phyloP scores from a whole-genome alignment of 1,140 invertebrate species.

The Stegodyphus dumicola region DNA sequence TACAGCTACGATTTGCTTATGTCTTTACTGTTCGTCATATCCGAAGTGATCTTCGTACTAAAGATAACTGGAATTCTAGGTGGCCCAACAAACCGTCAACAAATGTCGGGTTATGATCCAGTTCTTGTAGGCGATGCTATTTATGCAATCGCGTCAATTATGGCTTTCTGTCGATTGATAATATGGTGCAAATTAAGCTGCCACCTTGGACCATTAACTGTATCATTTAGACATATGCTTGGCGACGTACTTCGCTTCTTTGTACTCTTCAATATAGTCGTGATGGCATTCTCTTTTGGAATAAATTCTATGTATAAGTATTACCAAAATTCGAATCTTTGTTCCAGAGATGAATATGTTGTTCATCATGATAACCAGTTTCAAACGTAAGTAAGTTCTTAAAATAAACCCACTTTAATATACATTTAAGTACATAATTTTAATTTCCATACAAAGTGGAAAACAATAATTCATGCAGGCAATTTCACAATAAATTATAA shows the following conservation, averaged over 20 bases:
- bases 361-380: conserved; percentile 34
- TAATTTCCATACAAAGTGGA: no score
- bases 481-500: no score
- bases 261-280: conserved; percentile 50
- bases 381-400: conserved; percentile 32
- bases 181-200: conserved; percentile 73
- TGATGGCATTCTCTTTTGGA: conserved; percentile 57
- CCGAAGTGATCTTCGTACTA: conserved; percentile 29
- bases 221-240: conserved; percentile 60
- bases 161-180: conserved; percentile 68
- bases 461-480: no score
- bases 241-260: conserved; percentile 58
- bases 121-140: conserved; percentile 59
- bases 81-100: conserved; percentile 30
- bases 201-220: conserved; percentile 72
- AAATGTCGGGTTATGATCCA: conserved; percentile 59
- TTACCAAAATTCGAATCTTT: conserved; percentile 47
- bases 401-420: not conserved
- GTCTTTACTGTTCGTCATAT: conserved; percentile 22
- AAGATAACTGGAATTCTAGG: conserved; percentile 1
- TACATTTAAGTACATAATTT: no score
- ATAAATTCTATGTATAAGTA: conserved; percentile 63
- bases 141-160: conserved; percentile 58
- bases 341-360: conserved; percentile 18
- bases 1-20: conserved; percentile 27